Conservation (phyloP, 2,888 invertebrate species). For the Tupiocoris notatus region DNA sequence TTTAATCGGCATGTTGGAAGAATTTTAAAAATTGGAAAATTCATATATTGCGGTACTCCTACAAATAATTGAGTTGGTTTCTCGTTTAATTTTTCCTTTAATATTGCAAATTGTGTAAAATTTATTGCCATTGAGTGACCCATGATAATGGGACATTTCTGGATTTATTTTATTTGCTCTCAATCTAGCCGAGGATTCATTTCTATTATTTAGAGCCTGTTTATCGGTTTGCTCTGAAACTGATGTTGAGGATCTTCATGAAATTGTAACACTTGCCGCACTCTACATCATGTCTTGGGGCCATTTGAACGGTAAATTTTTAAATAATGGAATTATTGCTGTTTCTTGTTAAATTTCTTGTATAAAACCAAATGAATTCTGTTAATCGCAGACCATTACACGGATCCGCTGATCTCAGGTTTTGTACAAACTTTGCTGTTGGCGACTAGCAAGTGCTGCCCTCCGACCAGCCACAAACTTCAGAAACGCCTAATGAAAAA, state of each 20-base stretch:
- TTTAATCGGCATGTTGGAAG: too few species aligned
- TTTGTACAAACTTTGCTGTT: constrained; percentile 20
- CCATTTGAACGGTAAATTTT: constrained; percentile 18
- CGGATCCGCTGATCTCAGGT: constrained; percentile 9
- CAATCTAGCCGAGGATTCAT: too few species aligned
- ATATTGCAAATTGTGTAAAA: neutral
- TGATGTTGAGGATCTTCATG: constrained; percentile 5
- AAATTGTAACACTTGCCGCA: constrained; percentile 10
- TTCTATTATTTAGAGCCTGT: constrained; percentile 15
- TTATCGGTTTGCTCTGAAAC: constrained; percentile 20
- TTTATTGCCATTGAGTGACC: neutral
- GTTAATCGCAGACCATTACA: constrained; percentile 17
- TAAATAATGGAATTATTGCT: too few species aligned
- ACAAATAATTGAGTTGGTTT: too few species aligned
- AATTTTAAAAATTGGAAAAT: too few species aligned
- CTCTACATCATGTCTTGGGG: constrained; percentile 23
- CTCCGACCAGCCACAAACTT: constrained; percentile 26
- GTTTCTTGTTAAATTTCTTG: too few species aligned
- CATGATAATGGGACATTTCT: neutral
- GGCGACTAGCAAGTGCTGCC: constrained; percentile 3
- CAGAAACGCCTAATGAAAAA: neutral
- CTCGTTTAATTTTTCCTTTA: too few species aligned
- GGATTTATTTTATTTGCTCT: neutral
- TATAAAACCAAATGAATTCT: neutral
- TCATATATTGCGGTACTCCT: too few species aligned